Base-by-base conservation (phyloP, 2,888 invertebrate species). In the Gibbula magus region DNA sequence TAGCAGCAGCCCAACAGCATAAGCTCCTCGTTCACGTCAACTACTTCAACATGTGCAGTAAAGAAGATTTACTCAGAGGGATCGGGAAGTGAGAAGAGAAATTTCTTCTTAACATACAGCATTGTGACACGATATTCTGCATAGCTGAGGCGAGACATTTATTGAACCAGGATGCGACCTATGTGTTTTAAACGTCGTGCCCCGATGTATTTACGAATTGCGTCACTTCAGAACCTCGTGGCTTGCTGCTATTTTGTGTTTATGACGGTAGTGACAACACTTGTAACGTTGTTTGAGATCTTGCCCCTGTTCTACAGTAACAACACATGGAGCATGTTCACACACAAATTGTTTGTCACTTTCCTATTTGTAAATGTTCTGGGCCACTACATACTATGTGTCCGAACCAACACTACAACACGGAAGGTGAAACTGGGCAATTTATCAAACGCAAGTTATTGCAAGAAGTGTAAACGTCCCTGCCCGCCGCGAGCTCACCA, bases 401-500 rank as follows among this genome's bases (percentile, higher is more conserved):
- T 84, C 0, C 29, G 53, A 18, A 82, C 79, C 0, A 81, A 85
- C 51, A 84, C 85, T 13, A 83, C 82, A 53, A 78, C 82, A 7
- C n/a, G 56, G 13, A 56, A n/a, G 29, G 35, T 61, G 16, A 20
- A 79, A 18, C 39, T 20, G 25, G 70, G 56, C 18, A 45, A 4
- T 13, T 13, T 45, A 45, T 45, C 45, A 45, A 70, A 35, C 16
- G 35, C 16, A n/a, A 32, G 39, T 39, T 70, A 70, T 70, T 85
- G 86, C 79, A 56, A 39, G 20, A 66, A 45, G 4, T 86, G 86
- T 80, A 39, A 83, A 16, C 35, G 53, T 7, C 25, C 45, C 7
- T 53, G 56, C 13, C 88, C 86, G 10, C 75, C 76, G 0, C 79
- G 88, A 66, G 80, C 86, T 4, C 88, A 88, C 74, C 83, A 86